A percentile compares a stretch with the other conserved stretches of the same genome.
Conservation (phyloP, 1,140 invertebrate genomes). For the Hylaeus volcanicus region DNA sequence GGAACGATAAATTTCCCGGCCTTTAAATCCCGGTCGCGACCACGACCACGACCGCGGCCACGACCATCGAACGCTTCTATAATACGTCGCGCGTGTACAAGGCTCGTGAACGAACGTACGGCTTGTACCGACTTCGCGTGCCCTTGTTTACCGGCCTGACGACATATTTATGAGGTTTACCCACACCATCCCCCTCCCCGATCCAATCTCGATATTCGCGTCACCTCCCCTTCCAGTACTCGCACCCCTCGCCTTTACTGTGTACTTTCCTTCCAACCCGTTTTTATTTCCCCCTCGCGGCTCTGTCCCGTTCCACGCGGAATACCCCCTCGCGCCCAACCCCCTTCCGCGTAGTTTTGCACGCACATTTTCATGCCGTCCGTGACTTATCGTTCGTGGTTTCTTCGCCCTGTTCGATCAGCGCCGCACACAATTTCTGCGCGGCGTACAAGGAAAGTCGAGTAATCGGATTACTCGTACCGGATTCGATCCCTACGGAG, state of each 20-base stretch:
- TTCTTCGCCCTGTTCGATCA: background rate
- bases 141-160: slow-evolving; percentile 62
- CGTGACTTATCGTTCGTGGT: background rate
- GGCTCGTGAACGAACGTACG: slow-evolving; percentile 27
- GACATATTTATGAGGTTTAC: slow-evolving; percentile 64
- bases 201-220: slow-evolving; percentile 61
- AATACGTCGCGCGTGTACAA: slow-evolving; percentile 13
- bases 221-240: slow-evolving; percentile 5
- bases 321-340: background rate
- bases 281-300: background rate
- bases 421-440: no score
- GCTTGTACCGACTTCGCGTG: slow-evolving; percentile 52
- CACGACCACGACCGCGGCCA: slow-evolving; percentile 42
- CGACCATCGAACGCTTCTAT: slow-evolving; percentile 44
- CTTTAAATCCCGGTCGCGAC: slow-evolving; percentile 59
- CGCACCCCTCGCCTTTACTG: background rate
- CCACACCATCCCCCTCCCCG: slow-evolving; percentile 32
- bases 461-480: background rate
- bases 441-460: background rate
- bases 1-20: slow-evolving; percentile 65
- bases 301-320: background rate
- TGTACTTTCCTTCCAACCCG: background rate
- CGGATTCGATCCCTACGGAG: background rate
- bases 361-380: background rate
- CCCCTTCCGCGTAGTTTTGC: background rate